These are phyloP conservation scores for Mustelus asterias DNA, from an alignment of 2,113 vertebrate species.

Conservation along the genomic window DNA sequence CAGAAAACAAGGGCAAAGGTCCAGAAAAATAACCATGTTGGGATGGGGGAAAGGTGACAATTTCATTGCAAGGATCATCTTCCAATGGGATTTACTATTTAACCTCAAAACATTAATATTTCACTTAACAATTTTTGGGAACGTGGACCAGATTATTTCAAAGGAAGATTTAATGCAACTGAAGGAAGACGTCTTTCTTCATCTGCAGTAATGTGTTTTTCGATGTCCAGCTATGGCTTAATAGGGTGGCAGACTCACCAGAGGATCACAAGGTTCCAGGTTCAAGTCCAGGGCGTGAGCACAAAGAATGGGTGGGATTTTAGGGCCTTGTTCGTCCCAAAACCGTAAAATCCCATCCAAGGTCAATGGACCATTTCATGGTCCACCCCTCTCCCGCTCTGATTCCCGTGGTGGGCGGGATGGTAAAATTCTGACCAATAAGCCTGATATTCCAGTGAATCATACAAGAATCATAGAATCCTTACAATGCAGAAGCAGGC, in stretches of 20 bases:
- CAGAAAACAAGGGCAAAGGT: background rate
- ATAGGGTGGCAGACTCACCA: background rate
- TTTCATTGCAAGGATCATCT: background rate
- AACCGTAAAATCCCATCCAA: too few relatives aligned
- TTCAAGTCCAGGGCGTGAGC: background rate
- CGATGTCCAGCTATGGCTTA: background rate
- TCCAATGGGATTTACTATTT: background rate
- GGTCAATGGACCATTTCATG: too few relatives aligned
- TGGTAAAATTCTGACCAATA: too few relatives aligned
- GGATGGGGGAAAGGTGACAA: background rate
- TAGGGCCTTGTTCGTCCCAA: too few relatives aligned
- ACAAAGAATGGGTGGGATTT: too few relatives aligned
- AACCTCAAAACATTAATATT: background rate
- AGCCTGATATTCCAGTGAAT: too few relatives aligned
- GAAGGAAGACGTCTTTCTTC: background rate
- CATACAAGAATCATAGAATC: too few relatives aligned
- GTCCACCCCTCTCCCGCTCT: too few relatives aligned
- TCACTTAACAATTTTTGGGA: background rate
- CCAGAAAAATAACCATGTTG: background rate
- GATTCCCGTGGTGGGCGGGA: too few relatives aligned
- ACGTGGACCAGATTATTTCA: background rate
- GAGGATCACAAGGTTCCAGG: background rate
- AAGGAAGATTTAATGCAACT: background rate
- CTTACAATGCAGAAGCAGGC: too few relatives aligned
- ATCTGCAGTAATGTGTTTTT: too few relatives aligned